phyloP scores from a whole-genome alignment of 1,140 invertebrate genomes.

The Drosophila seguyi region DNA sequence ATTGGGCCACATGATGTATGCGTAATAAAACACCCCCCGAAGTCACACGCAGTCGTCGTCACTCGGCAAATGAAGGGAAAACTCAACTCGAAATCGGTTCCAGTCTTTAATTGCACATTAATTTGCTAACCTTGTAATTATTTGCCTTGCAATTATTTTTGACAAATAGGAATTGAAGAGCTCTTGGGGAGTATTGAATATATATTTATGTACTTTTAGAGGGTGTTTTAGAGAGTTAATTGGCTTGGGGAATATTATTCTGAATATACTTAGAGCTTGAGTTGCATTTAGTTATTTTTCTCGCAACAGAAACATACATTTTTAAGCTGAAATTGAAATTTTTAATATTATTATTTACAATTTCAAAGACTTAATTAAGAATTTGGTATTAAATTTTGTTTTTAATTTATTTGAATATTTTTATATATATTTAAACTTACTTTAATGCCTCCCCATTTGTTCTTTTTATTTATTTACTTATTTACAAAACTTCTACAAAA shows the following conservation, averaged over 20 bases:
- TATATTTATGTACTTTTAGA: background rate
- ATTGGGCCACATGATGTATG: slow-evolving; percentile 32
- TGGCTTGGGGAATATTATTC: background rate
- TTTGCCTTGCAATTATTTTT: background rate
- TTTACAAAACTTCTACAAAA: too few relatives aligned
- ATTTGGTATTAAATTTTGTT: background rate
- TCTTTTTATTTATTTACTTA: background rate
- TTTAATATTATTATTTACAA: background rate
- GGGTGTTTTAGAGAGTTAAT: background rate
- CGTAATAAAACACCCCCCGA: slow-evolving; percentile 29
- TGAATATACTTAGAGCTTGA: background rate
- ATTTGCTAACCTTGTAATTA: slow-evolving; percentile 3
- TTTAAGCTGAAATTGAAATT: too few relatives aligned
- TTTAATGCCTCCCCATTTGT: background rate
- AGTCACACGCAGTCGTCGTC: slow-evolving; percentile 1
- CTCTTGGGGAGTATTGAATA: background rate
- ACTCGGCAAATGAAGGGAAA: too few relatives aligned
- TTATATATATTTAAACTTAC: background rate
- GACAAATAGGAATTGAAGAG: background rate
- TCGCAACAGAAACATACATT: too few relatives aligned
- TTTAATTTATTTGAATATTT: background rate
- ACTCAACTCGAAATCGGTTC: slow-evolving; percentile 2
- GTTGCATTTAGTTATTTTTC: background rate
- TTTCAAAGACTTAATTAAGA: background rate
- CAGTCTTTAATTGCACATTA: slow-evolving; percentile 39